These are phyloP conservation scores for Pogonocichla stellata DNA, from an alignment of 2,113 vertebrate species.

Conservation along the genomic window DNA sequence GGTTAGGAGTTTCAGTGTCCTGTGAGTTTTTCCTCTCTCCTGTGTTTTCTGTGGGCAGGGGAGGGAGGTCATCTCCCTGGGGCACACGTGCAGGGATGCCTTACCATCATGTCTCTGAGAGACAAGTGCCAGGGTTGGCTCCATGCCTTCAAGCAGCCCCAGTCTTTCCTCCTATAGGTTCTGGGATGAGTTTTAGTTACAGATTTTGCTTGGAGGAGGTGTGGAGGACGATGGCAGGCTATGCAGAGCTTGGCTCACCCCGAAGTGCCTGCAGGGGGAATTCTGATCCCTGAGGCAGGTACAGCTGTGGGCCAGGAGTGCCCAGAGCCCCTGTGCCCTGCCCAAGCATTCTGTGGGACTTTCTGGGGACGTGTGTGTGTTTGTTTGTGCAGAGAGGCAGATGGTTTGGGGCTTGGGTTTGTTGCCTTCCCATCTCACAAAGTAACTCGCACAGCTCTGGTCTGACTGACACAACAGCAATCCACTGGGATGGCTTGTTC, in stretches of 20 bases:
- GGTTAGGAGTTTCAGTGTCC: conserved; percentile 57
- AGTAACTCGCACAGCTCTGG: neutral
- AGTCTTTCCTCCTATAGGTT: neutral
- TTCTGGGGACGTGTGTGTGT: neutral
- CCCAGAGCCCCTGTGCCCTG: neutral
- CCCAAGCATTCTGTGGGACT: neutral
- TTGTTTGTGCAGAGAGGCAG: neutral
- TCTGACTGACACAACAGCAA: neutral
- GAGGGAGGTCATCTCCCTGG: neutral
- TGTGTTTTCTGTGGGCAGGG: neutral
- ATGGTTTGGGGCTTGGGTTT: neutral
- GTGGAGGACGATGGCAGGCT: fast-evolving
- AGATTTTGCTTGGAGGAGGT: neutral
- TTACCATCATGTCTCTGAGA: fast-evolving
- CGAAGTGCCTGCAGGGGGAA: neutral
- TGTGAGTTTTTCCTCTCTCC: neutral
- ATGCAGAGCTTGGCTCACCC: neutral
- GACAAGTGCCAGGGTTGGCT: neutral
- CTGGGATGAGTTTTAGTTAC: neutral
- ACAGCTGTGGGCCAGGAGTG: neutral
- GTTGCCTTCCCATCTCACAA: neutral
- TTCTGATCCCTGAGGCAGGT: neutral
- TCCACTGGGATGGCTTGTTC: neutral
- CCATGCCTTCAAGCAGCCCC: neutral
- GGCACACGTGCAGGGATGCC: neutral